phyloP scores from a whole-genome alignment of 2,113 vertebrate species.

The Cavia aperea region DNA sequence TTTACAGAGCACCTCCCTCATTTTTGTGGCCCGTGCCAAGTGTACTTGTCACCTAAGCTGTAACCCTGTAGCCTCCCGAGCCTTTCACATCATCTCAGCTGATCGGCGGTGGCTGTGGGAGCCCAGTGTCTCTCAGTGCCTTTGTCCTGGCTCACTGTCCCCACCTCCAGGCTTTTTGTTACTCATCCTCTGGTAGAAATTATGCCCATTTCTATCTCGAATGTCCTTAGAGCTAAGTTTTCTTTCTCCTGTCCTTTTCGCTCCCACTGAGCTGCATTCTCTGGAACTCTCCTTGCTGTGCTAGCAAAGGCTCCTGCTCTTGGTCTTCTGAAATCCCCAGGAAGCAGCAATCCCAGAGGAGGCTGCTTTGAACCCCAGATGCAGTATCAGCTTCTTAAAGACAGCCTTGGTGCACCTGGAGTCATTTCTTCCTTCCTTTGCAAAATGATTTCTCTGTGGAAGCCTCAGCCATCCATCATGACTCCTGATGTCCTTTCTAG shows the following conservation, averaged over 20 bases:
- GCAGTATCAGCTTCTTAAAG: background rate
- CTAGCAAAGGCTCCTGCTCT: background rate
- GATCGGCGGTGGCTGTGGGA: background rate
- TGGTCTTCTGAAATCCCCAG: background rate
- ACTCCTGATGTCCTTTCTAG: background rate
- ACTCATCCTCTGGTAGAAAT: too few relatives aligned
- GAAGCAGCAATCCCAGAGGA: background rate
- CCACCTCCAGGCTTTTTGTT: background rate
- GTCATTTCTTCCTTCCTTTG: background rate
- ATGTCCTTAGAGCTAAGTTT: background rate
- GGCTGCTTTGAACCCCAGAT: background rate
- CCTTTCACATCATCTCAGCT: background rate
- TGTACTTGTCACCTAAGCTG: background rate
- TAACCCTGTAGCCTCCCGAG: fast-evolving
- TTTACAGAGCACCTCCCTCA: background rate
- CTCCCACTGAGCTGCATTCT: background rate
- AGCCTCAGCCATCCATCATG: background rate
- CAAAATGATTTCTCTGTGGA: background rate
- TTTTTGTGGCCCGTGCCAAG: background rate
- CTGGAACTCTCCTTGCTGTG: background rate
- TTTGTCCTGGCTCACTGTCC: fast-evolving
- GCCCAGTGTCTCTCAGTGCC: background rate
- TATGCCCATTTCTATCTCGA: background rate
- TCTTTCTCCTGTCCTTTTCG: background rate
- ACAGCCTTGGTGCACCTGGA: background rate